Evolutionary conservation across 2,797 vertebrate genomes (phyloP).

Genomic region (Pangasius macronema): DNA sequence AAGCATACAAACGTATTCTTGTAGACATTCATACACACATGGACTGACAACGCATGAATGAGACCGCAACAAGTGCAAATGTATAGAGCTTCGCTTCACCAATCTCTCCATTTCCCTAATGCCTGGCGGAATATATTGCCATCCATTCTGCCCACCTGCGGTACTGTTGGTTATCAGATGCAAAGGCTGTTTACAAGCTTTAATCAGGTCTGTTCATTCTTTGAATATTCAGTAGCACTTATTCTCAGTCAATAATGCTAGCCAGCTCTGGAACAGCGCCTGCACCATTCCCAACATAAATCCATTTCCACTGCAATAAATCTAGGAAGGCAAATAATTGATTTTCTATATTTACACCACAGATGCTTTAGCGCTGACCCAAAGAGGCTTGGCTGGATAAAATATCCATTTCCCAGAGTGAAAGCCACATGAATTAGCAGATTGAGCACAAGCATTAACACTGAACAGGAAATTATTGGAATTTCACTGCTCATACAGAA

Average conservation of each 20-base stretch:
- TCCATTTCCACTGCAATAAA: slow-evolving; percentile 55
- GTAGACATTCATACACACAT: slow-evolving; percentile 29
- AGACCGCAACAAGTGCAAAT: slow-evolving; percentile 22
- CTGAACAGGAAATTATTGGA: slow-evolving; percentile 39
- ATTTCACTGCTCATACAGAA: slow-evolving; percentile 33
- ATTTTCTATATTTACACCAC: slow-evolving; percentile 56
- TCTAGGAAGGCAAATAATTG: slow-evolving; percentile 57
- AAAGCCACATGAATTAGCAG: slow-evolving; percentile 51
- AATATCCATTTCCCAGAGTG: slow-evolving; percentile 48
- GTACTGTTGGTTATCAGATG: slow-evolving; percentile 16
- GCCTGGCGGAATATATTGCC: slow-evolving; percentile 23
- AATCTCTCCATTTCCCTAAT: slow-evolving; percentile 41
- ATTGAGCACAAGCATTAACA: slow-evolving; percentile 15
- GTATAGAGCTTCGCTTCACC: slow-evolving; percentile 12
- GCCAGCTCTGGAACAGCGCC: slow-evolving; percentile 63
- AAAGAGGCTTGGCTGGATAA: slow-evolving; percentile 66
- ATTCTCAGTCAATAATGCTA: slow-evolving; percentile 65
- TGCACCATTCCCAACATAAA: slow-evolving; percentile 60
- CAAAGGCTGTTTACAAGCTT: slow-evolving; percentile 46
- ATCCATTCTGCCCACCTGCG: slow-evolving; percentile 22
- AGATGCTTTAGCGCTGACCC: slow-evolving; percentile 49
- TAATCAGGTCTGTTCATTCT: slow-evolving; percentile 67
- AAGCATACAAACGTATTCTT: background rate
- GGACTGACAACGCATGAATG: slow-evolving; percentile 26
- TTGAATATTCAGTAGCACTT: slow-evolving; percentile 77